phyloP scores from a whole-genome alignment of 2,797 vertebrate species.

The Synanceia verrucosa region DNA sequence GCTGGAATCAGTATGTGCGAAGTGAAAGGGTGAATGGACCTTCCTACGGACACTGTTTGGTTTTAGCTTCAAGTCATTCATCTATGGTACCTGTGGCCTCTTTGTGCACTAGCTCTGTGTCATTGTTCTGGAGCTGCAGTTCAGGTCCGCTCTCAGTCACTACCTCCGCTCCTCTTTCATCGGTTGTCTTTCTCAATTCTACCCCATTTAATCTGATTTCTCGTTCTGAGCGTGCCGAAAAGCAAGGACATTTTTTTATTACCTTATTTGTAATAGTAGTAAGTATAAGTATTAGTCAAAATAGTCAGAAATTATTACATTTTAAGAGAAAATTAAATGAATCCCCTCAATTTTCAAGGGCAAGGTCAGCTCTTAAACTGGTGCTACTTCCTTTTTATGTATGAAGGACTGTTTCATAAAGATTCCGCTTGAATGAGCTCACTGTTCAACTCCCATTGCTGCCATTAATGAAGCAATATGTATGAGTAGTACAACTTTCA shows the following conservation, averaged over 20 bases:
- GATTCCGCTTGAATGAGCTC: neutral
- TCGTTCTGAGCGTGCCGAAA: neutral
- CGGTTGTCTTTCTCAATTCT: neutral
- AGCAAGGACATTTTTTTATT: neutral
- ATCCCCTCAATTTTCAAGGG: neutral
- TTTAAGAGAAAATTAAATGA: neutral
- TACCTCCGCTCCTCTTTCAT: neutral
- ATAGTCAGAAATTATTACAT: no score
- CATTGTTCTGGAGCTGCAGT: constrained; percentile 10
- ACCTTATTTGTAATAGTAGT: neutral
- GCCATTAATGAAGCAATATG: neutral
- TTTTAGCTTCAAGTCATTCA: neutral
- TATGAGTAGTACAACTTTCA: neutral
- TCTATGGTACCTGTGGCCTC: neutral
- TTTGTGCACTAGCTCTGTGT: constrained; percentile 17
- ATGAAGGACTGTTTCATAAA: neutral
- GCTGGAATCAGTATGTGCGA: constrained; percentile 1
- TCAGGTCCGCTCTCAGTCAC: neutral
- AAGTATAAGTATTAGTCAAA: neutral
- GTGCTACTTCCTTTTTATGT: neutral
- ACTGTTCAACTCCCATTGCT: no score
- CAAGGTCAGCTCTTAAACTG: neutral
- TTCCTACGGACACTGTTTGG: neutral
- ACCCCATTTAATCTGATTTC: constrained; percentile 7
- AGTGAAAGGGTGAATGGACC: neutral